phyloP scores from a whole-genome alignment of 2,888 invertebrate species.

The Latrodectus hesperus region DNA sequence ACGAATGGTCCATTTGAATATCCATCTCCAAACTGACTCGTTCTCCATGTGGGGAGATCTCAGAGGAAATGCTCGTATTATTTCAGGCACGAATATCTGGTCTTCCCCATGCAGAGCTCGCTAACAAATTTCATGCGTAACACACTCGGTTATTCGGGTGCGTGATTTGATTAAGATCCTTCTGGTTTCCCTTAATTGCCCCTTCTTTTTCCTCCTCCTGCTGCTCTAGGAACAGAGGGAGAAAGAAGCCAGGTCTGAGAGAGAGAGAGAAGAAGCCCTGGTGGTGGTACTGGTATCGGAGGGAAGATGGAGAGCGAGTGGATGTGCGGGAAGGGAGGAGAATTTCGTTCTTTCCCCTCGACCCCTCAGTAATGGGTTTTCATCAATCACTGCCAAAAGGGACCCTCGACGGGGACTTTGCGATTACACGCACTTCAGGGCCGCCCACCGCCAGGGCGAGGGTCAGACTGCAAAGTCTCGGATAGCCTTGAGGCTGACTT shows the following conservation, averaged over 20 bases:
- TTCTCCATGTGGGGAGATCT: no score
- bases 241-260: slow-evolving; percentile 47
- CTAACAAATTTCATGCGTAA: slow-evolving; percentile 26
- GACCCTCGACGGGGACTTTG: slow-evolving; percentile 48
- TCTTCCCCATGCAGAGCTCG: no score
- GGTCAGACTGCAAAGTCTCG: slow-evolving; percentile 7
- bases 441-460: slow-evolving; percentile 35
- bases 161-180: slow-evolving; percentile 62
- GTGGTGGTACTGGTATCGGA: background rate
- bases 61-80: no score
- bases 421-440: slow-evolving; percentile 50
- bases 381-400: slow-evolving; percentile 66
- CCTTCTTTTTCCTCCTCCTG: slow-evolving; percentile 23
- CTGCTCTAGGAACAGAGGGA: slow-evolving; percentile 7
- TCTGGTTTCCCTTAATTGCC: slow-evolving; percentile 46
- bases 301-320: slow-evolving; percentile 19
- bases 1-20: no score
- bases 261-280: slow-evolving; percentile 10
- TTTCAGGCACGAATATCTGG: no score
- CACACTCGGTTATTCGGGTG: slow-evolving; percentile 26
- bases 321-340: slow-evolving; percentile 1
- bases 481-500: slow-evolving; percentile 31
- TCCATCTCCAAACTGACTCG: no score
- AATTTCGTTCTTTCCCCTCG: slow-evolving; percentile 4
- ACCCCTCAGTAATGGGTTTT: slow-evolving; percentile 59